Conservation (phyloP, 2,888 invertebrate genomes). For the Oligia strigilis region DNA sequence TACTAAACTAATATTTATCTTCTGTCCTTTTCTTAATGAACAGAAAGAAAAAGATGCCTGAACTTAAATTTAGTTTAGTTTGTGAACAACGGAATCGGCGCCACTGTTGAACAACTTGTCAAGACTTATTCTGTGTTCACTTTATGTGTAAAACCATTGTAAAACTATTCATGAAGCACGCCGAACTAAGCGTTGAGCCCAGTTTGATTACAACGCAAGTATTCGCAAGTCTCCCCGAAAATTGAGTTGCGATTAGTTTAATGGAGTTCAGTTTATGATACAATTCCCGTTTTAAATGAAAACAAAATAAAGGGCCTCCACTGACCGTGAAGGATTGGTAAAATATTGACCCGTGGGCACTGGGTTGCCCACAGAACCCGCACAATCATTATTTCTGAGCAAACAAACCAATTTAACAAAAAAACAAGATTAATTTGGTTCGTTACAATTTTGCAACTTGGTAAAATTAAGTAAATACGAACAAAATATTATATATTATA, state of each 20-base stretch:
- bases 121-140: constrained; percentile 54
- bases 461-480: constrained; percentile 4
- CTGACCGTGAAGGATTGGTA: constrained; percentile 53
- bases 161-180: constrained; percentile 77
- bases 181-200: constrained; percentile 54
- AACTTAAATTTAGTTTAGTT: too few relatives aligned
- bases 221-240: constrained; percentile 66
- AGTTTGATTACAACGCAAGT: constrained; percentile 73
- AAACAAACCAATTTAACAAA: constrained; percentile 37
- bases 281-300: constrained; percentile 54
- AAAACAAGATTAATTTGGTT: constrained; percentile 36
- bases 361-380: not conserved
- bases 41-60: too few relatives aligned
- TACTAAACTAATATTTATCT: too few relatives aligned
- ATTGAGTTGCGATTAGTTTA: constrained; percentile 66
- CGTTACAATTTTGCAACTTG: constrained; percentile 21
- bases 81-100: too few relatives aligned
- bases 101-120: constrained; percentile 28
- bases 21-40: too few relatives aligned
- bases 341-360: constrained; percentile 45
- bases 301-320: constrained; percentile 43
- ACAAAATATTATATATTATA: not conserved
- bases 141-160: constrained; percentile 80
- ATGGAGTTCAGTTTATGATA: constrained; percentile 49
- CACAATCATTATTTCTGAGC: constrained; percentile 37